Evolutionary conservation across 2,888 invertebrate genomes (phyloP).

Genomic region (Eupithecia subumbrata): DNA sequence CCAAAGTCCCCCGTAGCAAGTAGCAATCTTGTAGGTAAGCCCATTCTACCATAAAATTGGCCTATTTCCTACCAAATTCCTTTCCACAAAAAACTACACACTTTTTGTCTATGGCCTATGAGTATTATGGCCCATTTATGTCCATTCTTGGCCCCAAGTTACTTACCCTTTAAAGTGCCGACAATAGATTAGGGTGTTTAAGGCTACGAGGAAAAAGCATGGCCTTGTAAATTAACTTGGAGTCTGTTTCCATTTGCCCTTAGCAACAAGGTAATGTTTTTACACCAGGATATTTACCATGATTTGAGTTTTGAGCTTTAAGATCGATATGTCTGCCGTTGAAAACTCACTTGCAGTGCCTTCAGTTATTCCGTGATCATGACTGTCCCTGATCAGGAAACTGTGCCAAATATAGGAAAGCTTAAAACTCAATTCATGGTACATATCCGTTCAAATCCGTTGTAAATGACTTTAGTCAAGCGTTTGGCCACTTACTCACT

Average conservation of each 20-base stretch:
- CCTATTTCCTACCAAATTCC: conserved; percentile 5
- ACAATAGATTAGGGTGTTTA: conserved; percentile 28
- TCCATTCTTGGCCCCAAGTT: neutral
- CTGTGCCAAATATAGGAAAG: too few species aligned
- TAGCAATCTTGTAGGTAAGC: neutral
- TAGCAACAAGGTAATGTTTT: conserved; percentile 25
- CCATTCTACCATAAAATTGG: conserved; percentile 18
- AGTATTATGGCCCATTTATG: conserved; percentile 9
- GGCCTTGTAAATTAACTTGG: conserved; percentile 18
- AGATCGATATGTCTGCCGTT: too few species aligned
- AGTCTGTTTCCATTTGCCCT: conserved; percentile 25
- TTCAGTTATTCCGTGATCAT: too few species aligned
- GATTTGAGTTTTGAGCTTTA: too few species aligned
- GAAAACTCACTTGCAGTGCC: too few species aligned
- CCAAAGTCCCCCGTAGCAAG: neutral
- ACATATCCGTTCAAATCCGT: too few species aligned
- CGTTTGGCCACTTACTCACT: too few species aligned
- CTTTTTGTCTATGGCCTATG: conserved; percentile 15
- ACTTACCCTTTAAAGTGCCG: conserved; percentile 16
- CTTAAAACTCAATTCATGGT: too few species aligned
- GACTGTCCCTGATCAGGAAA: too few species aligned
- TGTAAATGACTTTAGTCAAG: too few species aligned
- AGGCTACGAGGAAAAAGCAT: conserved; percentile 21
- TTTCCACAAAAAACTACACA: conserved; percentile 11
- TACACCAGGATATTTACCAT: too few species aligned